These are phyloP conservation scores for Danio choprae DNA, from an alignment of 2,797 vertebrate genomes.

Conservation along the genomic window DNA sequence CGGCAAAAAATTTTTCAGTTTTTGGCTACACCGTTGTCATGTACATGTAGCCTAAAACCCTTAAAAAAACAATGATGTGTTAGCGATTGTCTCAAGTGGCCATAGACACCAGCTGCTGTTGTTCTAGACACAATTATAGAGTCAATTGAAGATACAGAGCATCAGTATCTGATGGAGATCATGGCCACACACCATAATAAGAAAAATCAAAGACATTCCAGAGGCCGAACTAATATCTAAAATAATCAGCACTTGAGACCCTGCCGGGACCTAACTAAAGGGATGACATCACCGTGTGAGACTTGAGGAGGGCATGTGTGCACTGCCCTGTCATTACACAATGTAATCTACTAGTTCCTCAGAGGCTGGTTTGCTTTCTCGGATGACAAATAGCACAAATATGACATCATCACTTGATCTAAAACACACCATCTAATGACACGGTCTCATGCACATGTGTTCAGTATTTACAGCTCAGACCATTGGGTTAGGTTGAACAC, in stretches of 20 bases:
- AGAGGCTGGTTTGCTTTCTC: neutral
- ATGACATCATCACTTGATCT: conserved; percentile 51
- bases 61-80: conserved; percentile 24
- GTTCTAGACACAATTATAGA: conserved; percentile 11
- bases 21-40: no score
- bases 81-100: conserved; percentile 31
- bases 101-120: conserved; percentile 27
- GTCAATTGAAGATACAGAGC: neutral
- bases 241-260: conserved; percentile 50
- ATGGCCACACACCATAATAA: conserved; percentile 27
- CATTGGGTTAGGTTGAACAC: neutral
- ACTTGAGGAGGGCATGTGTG: conserved; percentile 18
- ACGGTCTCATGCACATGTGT: neutral
- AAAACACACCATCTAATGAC: conserved; percentile 42
- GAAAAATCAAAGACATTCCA: conserved; percentile 60
- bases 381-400: conserved; percentile 39
- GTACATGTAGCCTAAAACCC: neutral
- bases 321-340: conserved; percentile 51
- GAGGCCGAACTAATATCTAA: conserved; percentile 50
- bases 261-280: conserved; percentile 31
- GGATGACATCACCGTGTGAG: conserved; percentile 30
- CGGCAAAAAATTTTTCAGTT: no score
- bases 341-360: conserved; percentile 33
- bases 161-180: conserved; percentile 9
- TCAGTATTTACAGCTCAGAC: conserved; percentile 23